Conservation (phyloP, 2,888 invertebrate genomes). For the Lasioglossum oenotherae region DNA sequence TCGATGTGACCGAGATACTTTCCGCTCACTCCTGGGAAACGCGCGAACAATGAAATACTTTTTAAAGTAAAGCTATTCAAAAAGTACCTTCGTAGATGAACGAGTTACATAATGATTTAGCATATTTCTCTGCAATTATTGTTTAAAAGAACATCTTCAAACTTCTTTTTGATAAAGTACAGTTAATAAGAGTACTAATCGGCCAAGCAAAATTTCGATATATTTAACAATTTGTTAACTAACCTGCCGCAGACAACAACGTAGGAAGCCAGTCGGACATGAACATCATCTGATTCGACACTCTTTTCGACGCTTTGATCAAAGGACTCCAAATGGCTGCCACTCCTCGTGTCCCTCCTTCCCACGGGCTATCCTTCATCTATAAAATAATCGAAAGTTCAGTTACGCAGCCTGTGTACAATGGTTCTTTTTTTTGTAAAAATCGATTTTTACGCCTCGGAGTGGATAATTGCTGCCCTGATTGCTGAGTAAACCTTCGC, state of each 20-base stretch:
- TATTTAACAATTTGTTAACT: slow-evolving; percentile 2
- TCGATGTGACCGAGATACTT: slow-evolving; percentile 84
- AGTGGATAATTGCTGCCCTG: slow-evolving; percentile 93
- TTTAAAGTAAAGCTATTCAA: too few species aligned
- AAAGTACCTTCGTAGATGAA: too few species aligned
- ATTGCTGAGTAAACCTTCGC: slow-evolving; percentile 89
- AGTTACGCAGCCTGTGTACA: background rate
- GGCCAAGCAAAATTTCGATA: background rate
- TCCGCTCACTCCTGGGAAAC: slow-evolving; percentile 29
- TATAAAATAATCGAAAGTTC: slow-evolving; percentile 63
- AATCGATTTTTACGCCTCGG: slow-evolving; percentile 87
- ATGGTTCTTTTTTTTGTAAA: background rate
- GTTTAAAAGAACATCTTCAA: background rate
- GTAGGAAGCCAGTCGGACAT: slow-evolving; percentile 88
- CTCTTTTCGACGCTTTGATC: slow-evolving; percentile 83
- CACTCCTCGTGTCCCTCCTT: slow-evolving; percentile 87
- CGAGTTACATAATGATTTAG: too few species aligned
- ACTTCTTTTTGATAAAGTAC: background rate
- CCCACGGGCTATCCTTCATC: slow-evolving; percentile 87
- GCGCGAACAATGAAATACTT: background rate
- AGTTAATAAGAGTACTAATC: background rate
- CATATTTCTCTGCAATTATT: too few species aligned
- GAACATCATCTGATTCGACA: slow-evolving; percentile 85
- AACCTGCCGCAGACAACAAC: slow-evolving; percentile 85
- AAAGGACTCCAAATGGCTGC: slow-evolving; percentile 86